Percentiles rank a stretch among this genome's conserved stretches.
phyloP scores from a whole-genome alignment of 1,140 invertebrate species.

The Hormaphis cornu region DNA sequence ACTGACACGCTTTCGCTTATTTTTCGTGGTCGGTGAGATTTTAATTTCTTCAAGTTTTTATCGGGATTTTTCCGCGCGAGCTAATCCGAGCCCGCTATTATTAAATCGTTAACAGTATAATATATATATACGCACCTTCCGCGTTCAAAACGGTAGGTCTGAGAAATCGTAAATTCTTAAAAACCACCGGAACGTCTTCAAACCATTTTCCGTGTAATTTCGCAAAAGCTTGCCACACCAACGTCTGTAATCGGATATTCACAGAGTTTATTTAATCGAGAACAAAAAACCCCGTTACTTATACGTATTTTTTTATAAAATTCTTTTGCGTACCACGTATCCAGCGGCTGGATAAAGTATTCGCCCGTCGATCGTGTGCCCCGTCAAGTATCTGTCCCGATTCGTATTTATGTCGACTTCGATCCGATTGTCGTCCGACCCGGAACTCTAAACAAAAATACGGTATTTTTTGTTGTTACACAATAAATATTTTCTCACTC shows the following conservation, averaged over 20 bases:
- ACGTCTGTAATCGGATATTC: conserved; percentile 50
- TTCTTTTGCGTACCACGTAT: conserved; percentile 58
- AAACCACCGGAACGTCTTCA: conserved; percentile 67
- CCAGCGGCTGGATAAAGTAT: conserved; percentile 90
- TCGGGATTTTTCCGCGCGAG: too few relatives aligned
- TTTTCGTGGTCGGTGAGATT: too few relatives aligned
- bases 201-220: conserved; percentile 64
- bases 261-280: too few relatives aligned
- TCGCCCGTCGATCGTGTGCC: conserved; percentile 86
- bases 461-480: background rate
- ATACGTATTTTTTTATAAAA: background rate
- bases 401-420: conserved; percentile 8
- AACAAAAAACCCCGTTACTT: background rate
- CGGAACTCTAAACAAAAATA: background rate
- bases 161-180: conserved; percentile 79
- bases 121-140: conserved; percentile 45
- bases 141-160: conserved; percentile 82
- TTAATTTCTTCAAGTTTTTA: too few relatives aligned
- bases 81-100: too few relatives aligned
- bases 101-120: background rate
- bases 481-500: background rate
- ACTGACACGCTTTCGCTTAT: too few relatives aligned
- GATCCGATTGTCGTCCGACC: background rate
- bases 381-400: conserved; percentile 64
- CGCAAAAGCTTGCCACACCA: conserved; percentile 85